Evolutionary conservation across 2,113 vertebrate species (phyloP).

Genomic region (Bungarus multicinctus): DNA sequence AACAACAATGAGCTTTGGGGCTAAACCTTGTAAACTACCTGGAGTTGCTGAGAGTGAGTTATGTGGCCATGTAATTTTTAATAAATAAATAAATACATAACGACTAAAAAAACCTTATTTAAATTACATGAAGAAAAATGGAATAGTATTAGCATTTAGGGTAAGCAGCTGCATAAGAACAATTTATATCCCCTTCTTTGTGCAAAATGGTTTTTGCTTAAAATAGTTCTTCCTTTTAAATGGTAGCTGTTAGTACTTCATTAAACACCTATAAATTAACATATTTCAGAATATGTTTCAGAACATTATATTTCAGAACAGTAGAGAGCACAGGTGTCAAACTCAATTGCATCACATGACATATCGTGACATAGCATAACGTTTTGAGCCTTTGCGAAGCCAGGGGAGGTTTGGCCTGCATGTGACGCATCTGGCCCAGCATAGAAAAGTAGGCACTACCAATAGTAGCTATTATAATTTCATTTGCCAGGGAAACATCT

Average conservation of each 20-base stretch:
- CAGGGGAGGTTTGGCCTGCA: too few relatives aligned
- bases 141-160: neutral
- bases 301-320: neutral
- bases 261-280: neutral
- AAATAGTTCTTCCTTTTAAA: neutral
- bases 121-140: neutral
- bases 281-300: too few relatives aligned
- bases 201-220: neutral
- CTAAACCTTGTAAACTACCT: neutral
- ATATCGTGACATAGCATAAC: too few relatives aligned
- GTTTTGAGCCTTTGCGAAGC: too few relatives aligned
- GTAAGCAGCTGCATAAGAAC: neutral
- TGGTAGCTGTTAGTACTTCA: neutral
- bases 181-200: neutral
- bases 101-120: neutral
- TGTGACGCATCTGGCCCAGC: too few relatives aligned
- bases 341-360: too few relatives aligned
- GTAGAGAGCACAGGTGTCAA: neutral
- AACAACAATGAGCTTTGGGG: neutral
- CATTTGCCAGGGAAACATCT: neutral
- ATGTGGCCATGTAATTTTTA: neutral
- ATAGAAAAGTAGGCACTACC: neutral
- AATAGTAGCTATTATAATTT: neutral
- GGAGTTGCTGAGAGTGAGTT: neutral
- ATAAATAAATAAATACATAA: neutral